A percentile compares a stretch with the other conserved stretches of the same genome.
phyloP scores from a whole-genome alignment of 2,113 vertebrate genomes.

The Coturnix japonica region DNA sequence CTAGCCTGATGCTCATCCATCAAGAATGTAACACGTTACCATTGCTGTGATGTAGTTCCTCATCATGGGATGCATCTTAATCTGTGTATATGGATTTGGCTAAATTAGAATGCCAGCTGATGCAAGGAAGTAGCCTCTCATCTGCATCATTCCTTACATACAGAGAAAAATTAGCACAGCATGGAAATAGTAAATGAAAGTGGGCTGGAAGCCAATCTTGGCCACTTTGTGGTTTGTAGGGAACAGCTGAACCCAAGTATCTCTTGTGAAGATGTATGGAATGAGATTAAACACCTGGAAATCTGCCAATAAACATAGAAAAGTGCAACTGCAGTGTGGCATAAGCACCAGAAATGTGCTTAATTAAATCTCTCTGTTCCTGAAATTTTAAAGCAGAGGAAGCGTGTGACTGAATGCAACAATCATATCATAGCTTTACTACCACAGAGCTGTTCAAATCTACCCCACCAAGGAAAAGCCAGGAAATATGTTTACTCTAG shows the following conservation, averaged over 20 bases:
- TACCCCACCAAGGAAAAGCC: not conserved
- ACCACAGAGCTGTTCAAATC: not conserved
- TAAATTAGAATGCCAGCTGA: not conserved
- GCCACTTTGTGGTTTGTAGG: not conserved
- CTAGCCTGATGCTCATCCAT: not conserved
- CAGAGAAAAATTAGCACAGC: not conserved
- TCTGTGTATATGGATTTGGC: not conserved
- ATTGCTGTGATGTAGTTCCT: not conserved
- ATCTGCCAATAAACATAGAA: not conserved
- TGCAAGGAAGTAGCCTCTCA: not conserved
- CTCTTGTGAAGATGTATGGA: not conserved
- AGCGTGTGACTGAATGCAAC: not conserved
- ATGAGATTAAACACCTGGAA: not conserved
- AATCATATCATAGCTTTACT: not conserved
- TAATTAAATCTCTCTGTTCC: not conserved
- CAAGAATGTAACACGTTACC: not conserved
- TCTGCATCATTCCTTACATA: not conserved
- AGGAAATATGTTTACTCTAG: not conserved
- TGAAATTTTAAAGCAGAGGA: not conserved
- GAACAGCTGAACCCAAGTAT: not conserved
- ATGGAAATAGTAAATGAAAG: not conserved
- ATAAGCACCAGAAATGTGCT: not conserved
- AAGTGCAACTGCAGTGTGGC: fast-evolving
- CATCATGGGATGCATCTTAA: not conserved
- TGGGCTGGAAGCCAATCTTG: not conserved